Conservation (phyloP, 2,888 invertebrate genomes). For the Diplazon laetatorius region DNA sequence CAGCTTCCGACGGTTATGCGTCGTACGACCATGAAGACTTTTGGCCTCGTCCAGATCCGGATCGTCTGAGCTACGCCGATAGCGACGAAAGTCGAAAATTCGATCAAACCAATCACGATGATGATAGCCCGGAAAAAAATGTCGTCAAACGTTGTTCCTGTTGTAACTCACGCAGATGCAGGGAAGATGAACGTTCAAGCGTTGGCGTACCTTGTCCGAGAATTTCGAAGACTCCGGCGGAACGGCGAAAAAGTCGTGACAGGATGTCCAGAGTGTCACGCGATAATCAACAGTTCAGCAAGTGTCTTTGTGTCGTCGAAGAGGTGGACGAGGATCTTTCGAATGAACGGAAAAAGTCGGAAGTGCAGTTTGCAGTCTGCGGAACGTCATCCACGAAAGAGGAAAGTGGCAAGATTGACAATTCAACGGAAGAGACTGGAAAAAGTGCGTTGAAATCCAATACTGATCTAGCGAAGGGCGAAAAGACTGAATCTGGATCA, state of each 20-base stretch:
- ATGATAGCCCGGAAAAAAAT: neutral
- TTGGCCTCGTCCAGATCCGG: neutral
- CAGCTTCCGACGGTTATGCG: constrained; percentile 4
- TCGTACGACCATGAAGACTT: constrained; percentile 29
- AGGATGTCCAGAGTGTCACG: constrained; percentile 1
- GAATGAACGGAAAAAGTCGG: constrained; percentile 13
- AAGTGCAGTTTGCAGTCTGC: constrained; percentile 41
- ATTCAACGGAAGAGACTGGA: neutral
- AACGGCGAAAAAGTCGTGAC: constrained; percentile 9
- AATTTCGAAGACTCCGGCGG: neutral
- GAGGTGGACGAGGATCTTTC: constrained; percentile 63
- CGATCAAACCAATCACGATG: neutral
- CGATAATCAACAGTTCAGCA: constrained; percentile 18
- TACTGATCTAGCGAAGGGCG: neutral
- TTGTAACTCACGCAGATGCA: constrained; percentile 24
- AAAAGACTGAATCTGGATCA: neutral
- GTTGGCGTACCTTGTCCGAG: neutral
- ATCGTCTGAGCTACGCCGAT: neutral
- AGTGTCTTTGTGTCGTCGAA: constrained; percentile 65
- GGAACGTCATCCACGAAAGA: neutral
- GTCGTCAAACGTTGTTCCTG: constrained; percentile 30
- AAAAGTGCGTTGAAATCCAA: neutral
- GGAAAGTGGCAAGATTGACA: neutral
- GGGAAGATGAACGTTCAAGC: constrained; percentile 4
- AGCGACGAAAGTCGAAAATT: neutral